phyloP scores from a whole-genome alignment of 92 coral and sea anemone genomes.

The Actinostola sp. region DNA sequence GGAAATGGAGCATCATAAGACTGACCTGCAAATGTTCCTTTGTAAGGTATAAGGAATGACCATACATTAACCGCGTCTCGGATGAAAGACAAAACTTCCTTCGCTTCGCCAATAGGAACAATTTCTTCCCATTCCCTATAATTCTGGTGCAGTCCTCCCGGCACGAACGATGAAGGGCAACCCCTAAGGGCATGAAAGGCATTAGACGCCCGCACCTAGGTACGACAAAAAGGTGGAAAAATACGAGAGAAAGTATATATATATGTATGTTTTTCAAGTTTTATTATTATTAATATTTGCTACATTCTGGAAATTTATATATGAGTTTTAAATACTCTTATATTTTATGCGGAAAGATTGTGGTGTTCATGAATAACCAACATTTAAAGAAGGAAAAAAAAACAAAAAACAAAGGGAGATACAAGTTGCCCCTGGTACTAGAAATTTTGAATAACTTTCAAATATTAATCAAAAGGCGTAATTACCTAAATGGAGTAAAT shows the following conservation, averaged over 20 bases:
- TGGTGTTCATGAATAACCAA: too few relatives aligned
- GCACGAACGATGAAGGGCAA: slow-evolving; percentile 45
- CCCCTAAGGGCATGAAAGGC: slow-evolving; percentile 45
- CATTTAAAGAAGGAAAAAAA: too few relatives aligned
- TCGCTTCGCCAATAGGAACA: slow-evolving; percentile 34
- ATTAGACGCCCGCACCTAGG: slow-evolving; percentile 47
- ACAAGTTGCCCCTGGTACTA: too few relatives aligned
- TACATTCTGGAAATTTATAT: not conserved
- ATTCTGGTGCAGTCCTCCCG: slow-evolving; percentile 44
- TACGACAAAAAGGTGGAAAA: not conserved
- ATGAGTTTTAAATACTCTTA: not conserved
- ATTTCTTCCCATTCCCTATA: slow-evolving; percentile 24
- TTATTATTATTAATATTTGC: not conserved
- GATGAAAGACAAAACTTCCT: slow-evolving; percentile 41
- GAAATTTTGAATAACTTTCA: too few relatives aligned
- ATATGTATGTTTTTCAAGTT: not conserved
- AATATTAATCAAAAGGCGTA: too few relatives aligned
- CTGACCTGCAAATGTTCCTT: slow-evolving; percentile 60
- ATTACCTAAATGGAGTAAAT: too few relatives aligned
- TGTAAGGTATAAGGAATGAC: slow-evolving; percentile 41
- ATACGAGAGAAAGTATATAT: not conserved
- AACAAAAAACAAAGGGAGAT: too few relatives aligned
- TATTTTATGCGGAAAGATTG: not conserved
- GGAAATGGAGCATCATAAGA: slow-evolving; percentile 52
- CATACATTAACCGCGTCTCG: slow-evolving; percentile 38